phyloP scores from a whole-genome alignment of 2,797 vertebrate species.

The Dromococcyx pavoninus region DNA sequence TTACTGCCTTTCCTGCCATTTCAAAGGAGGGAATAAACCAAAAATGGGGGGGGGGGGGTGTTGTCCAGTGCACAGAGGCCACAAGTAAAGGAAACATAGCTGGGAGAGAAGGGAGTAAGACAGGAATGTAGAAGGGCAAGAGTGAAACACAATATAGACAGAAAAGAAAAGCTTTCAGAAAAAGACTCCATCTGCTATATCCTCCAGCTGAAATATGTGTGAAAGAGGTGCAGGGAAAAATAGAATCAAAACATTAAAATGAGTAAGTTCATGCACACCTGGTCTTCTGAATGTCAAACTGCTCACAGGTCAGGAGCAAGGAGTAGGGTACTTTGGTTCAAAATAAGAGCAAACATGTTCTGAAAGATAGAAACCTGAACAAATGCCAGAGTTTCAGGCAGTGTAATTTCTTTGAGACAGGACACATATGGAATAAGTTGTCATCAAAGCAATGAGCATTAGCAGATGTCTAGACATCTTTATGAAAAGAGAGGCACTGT shows the following conservation, averaged over 20 bases:
- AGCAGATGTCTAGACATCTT: constrained; percentile 46
- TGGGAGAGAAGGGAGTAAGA: background rate
- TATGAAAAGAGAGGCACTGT: constrained; percentile 10
- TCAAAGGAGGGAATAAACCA: background rate
- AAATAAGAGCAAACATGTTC: background rate
- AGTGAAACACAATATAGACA: background rate
- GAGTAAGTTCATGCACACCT: background rate
- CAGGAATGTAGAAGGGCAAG: background rate
- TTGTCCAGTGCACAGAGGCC: background rate
- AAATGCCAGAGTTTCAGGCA: constrained; percentile 18
- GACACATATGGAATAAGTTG: constrained; percentile 41
- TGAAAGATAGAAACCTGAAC: constrained; percentile 23
- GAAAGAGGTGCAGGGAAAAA: background rate
- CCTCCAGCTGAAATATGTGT: background rate
- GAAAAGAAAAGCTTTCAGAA: background rate
- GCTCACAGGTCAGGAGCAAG: background rate
- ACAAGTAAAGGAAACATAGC: background rate
- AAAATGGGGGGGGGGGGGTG: background rate
- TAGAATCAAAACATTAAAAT: background rate
- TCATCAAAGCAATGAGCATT: constrained; percentile 41
- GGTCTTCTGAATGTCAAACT: background rate
- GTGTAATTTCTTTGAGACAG: constrained; percentile 26
- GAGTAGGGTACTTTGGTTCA: background rate
- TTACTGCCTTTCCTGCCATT: background rate
- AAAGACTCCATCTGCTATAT: background rate